Conservation (phyloP, 2,888 invertebrate species). For the Eilema sororculum region DNA sequence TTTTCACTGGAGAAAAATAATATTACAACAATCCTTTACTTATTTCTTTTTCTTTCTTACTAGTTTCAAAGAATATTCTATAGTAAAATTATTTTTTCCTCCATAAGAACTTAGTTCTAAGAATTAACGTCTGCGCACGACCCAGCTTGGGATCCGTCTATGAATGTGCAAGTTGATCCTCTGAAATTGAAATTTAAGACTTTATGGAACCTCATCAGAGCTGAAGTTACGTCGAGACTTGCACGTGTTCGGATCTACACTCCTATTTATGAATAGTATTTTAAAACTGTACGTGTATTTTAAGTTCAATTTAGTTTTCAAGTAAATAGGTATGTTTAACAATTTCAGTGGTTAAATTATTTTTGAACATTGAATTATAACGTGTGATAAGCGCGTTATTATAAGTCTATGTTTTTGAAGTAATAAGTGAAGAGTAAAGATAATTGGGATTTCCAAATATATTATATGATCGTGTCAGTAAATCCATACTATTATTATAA, state of each 20-base stretch:
- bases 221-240: constrained; percentile 44
- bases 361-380: too few species aligned
- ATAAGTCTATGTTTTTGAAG: too few species aligned
- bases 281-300: neutral
- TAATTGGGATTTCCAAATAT: too few species aligned
- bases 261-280: neutral
- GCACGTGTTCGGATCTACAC: constrained; percentile 25
- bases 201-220: constrained; percentile 63
- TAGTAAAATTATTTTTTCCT: constrained; percentile 53
- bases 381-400: too few species aligned
- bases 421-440: too few species aligned
- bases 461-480: too few species aligned
- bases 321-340: too few species aligned
- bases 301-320: neutral
- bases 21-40: neutral
- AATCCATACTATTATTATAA: too few species aligned
- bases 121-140: constrained; percentile 60
- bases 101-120: constrained; percentile 55
- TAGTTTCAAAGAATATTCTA: constrained; percentile 6
- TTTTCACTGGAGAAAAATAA: neutral
- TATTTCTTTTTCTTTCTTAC: neutral
- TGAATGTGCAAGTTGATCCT: constrained; percentile 67
- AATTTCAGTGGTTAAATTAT: too few species aligned
- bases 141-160: constrained; percentile 59
- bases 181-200: constrained; percentile 82